A percentile compares a stretch with the other conserved stretches of the same genome.
These are phyloP conservation scores for Xiphorhynchus elegans DNA, from an alignment of 2,113 vertebrate genomes.

Conservation along the genomic window DNA sequence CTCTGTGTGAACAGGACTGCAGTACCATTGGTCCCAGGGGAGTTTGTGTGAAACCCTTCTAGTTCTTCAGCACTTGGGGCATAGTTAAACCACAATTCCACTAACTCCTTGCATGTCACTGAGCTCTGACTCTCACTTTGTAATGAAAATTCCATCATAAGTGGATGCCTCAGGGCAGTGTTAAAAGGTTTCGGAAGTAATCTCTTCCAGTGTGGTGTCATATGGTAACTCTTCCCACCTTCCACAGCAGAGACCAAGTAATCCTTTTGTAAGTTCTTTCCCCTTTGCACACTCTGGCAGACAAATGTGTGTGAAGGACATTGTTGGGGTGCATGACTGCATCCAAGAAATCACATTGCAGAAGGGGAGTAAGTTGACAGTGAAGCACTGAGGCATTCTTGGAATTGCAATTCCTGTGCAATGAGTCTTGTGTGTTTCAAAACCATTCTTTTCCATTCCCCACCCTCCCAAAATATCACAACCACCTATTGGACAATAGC, in stretches of 20 bases:
- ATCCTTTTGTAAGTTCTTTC: not conserved
- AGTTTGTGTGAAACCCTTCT: not conserved
- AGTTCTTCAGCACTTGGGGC: not conserved
- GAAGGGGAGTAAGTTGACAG: not conserved
- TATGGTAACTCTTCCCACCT: not conserved
- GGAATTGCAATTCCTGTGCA: not conserved
- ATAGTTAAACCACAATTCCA: not conserved
- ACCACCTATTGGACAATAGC: not conserved
- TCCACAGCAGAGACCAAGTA: not conserved
- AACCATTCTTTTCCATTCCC: not conserved
- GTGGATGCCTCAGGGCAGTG: not conserved
- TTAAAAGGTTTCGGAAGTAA: not conserved
- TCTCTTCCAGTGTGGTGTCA: not conserved
- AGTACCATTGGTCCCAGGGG: not conserved
- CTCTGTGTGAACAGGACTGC: accelerated
- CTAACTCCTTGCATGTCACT: accelerated
- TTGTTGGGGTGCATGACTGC: not conserved
- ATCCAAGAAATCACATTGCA: not conserved
- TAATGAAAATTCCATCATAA: not conserved
- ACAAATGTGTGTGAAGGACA: not conserved
- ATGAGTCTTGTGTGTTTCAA: not conserved
- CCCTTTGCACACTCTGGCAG: not conserved
- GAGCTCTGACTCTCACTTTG: not conserved
- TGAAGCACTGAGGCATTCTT: not conserved
- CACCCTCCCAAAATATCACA: not conserved